Conservation (phyloP, 2,113 vertebrate genomes). For the Cercocebus atys region DNA sequence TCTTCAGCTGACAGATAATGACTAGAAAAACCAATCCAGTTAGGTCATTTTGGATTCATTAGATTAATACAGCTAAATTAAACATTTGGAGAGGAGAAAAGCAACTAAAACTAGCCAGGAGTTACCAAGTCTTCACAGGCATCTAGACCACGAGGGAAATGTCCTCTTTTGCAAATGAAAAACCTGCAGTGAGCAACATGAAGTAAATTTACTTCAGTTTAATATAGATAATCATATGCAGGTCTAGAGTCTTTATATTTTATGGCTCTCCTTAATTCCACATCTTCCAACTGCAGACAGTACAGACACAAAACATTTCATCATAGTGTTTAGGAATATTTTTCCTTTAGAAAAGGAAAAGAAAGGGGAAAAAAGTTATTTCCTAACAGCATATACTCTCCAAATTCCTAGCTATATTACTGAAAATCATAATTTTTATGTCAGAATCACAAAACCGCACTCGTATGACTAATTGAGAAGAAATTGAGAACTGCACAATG, state of each 20-base stretch:
- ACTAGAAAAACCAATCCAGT: neutral
- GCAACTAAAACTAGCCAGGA: neutral
- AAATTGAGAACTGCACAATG: slow-evolving; percentile 26
- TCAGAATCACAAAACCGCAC: slow-evolving; percentile 54
- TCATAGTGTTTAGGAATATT: slow-evolving; percentile 44
- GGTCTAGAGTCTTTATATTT: slow-evolving; percentile 76
- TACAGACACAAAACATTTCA: slow-evolving; percentile 76
- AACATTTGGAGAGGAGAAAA: slow-evolving; percentile 61
- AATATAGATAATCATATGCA: slow-evolving; percentile 75
- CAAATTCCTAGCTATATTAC: slow-evolving; percentile 57
- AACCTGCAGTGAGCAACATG: slow-evolving; percentile 59
- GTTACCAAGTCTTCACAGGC: neutral
- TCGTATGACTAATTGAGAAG: slow-evolving; percentile 57
- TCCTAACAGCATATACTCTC: slow-evolving; percentile 23
- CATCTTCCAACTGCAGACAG: slow-evolving; percentile 64
- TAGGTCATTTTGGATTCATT: slow-evolving; percentile 37
- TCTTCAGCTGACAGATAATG: neutral
- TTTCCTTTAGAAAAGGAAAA: neutral
- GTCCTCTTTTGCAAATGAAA: slow-evolving; percentile 68
- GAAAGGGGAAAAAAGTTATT: neutral
- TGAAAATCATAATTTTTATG: slow-evolving; percentile 51
- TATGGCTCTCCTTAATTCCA: slow-evolving; percentile 78
- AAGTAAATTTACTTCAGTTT: slow-evolving; percentile 79
- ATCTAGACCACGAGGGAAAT: neutral
- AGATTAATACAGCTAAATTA: neutral